Evolutionary conservation across 2,113 vertebrate genomes (phyloP), one percentile per base, ranked within the genome.

Genomic region (Paradisaea rubra): DNA sequence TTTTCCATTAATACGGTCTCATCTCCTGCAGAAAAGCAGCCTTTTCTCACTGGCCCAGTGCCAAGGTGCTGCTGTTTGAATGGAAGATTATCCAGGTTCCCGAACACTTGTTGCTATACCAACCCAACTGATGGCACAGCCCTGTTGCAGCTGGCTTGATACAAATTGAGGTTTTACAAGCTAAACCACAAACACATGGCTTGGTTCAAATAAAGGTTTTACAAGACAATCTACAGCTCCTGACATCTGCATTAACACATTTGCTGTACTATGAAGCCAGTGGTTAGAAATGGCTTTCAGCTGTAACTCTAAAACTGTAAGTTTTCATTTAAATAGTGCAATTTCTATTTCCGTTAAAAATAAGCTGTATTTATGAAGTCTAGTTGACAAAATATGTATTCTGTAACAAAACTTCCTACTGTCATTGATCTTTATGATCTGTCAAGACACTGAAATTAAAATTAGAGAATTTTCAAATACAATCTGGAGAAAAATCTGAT

Each of bases 11-110:
- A 22, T 7, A 2, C 15, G 15, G 20, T n/a, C 23, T 74, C 57
- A 70, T 14, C 3, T 57, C 17, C 39, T 33, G n/a, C n/a, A 45
- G 74, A 61, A 88, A 78, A 82, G 15, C 37, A 37, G 41, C 13
- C 53, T 92, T 84, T 73, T 71, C 33, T 57, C 0, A 0, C 39
- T 7, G 4, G 13, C 33, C 10, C 11, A 37, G 25, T 30, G 79
- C 25, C 49, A 68, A 61, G 31, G 42, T 81, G 74, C 56, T 82
- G 37, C 16, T 71, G 15, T 71, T 90, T 71, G 42, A 90, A 42
- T 39, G 30, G n/a, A 76, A 82, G 53, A 44, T 72, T 76, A 59
- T 54, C n/a, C 23, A 41, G 20, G 44, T 64, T 79, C 54, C 65
- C 25, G 33, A 77, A 35, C 6, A 6, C 21, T 2, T 30, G 9